Conservation (phyloP, 2,888 invertebrate genomes). For the Drosophila planitibia region DNA sequence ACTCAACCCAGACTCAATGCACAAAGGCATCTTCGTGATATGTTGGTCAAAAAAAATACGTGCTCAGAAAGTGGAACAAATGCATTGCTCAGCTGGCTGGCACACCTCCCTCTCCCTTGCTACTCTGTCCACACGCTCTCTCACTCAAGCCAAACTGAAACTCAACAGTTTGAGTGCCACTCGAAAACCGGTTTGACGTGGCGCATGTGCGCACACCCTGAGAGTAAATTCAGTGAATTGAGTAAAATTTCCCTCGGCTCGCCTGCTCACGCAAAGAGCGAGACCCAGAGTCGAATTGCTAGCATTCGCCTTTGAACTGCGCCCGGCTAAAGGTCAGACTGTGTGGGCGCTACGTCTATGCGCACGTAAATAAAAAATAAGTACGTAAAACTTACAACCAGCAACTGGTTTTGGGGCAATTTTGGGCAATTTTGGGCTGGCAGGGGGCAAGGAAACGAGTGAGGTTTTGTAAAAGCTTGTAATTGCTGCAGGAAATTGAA, state of each 20-base stretch:
- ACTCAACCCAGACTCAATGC: constrained; percentile 59
- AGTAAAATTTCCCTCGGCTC: constrained; percentile 49
- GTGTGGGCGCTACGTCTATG: constrained; percentile 43
- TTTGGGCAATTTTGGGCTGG: not conserved
- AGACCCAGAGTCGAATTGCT: constrained; percentile 20
- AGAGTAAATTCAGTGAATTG: constrained; percentile 17
- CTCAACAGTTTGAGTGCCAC: constrained; percentile 35
- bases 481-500: constrained; percentile 79
- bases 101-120: not conserved
- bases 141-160: not conserved
- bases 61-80: constrained; percentile 73
- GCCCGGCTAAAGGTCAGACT: constrained; percentile 64
- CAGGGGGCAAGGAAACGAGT: not conserved
- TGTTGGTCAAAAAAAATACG: constrained; percentile 49
- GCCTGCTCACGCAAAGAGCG: constrained; percentile 19
- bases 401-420: constrained; percentile 58
- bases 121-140: not conserved
- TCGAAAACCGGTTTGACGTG: constrained; percentile 44
- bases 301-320: constrained; percentile 73
- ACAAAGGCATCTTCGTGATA: constrained; percentile 56
- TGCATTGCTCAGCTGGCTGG: constrained; percentile 43
- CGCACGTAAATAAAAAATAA: constrained; percentile 7
- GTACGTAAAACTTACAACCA: constrained; percentile 44
- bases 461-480: constrained; percentile 36
- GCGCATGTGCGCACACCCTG: constrained; percentile 45